A percentile compares a stretch with the other conserved stretches of the same genome.
These are phyloP conservation scores for Phorcus lineatus DNA, from an alignment of 2,888 invertebrate genomes.

Conservation along the genomic window DNA sequence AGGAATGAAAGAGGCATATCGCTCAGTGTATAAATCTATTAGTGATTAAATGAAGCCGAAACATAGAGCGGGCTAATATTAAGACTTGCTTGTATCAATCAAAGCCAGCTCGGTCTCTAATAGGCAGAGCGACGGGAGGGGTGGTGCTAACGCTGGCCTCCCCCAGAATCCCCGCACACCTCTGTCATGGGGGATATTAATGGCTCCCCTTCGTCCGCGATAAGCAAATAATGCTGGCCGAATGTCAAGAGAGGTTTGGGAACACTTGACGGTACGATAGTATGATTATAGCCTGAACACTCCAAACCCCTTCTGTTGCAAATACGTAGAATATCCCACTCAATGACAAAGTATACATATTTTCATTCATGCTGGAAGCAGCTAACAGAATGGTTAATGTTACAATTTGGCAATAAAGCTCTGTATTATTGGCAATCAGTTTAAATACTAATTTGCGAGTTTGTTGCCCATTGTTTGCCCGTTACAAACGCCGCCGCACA, in stretches of 20 bases:
- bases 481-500: background rate
- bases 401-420: constrained; percentile 1
- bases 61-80: constrained; percentile 21
- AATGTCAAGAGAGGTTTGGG: constrained; percentile 11
- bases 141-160: background rate
- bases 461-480: background rate
- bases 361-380: too few relatives aligned
- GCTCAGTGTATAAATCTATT: constrained; percentile 49
- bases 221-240: constrained; percentile 24
- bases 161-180: background rate
- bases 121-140: background rate
- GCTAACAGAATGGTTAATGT: too few relatives aligned
- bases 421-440: background rate
- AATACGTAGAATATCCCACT: too few relatives aligned
- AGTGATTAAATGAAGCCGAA: constrained; percentile 45
- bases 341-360: too few relatives aligned
- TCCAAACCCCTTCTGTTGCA: too few relatives aligned
- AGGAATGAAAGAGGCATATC: constrained; percentile 41
- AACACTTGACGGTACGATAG: constrained; percentile 1
- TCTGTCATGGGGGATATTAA: constrained; percentile 8
- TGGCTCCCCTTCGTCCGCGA: constrained; percentile 16
- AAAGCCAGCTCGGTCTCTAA: background rate
- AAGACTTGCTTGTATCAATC: constrained; percentile 14
- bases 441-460: constrained; percentile 16
- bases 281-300: background rate